Base-by-base conservation (phyloP, 2,888 invertebrate species). In the Drosophila cognata region DNA sequence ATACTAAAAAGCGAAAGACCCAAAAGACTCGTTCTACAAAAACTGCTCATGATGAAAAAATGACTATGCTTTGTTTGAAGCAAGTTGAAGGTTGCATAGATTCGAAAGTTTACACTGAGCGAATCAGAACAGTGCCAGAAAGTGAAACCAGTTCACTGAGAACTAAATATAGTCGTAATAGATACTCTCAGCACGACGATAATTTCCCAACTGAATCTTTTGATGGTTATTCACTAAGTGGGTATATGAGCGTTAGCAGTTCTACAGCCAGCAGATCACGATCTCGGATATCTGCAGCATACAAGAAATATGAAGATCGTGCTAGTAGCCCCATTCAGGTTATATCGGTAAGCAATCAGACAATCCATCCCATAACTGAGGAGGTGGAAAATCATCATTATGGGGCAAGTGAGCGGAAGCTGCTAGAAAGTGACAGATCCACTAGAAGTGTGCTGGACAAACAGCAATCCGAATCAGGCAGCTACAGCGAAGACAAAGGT, bases 271-370 rank as follows among this genome's bases (percentile, higher is more conserved):
- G 28, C 52, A 48, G 51, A 21, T 16, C 18, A 16, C 43, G 57
- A 48, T 48, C 59, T 2, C 36, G 36, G 18, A 43, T 25, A 16
- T 25, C 10, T 18, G 29, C 51, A 10, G 59, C 16, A 21, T 1
- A 41, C 0, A 84, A 72, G 50, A 71, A 48, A 13, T 85, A 59
- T 65, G 59, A 71, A 46, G 84, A 85, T 79, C 82, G 89, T 18
- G 85, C 58, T 25, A 75, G 67, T 52, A 88, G 89, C 56, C 89
- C 89, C 35, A 88, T 88, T 46, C 64, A 70, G 33, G 38, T 84
- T 18, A 53, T 52, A 29, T 63, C 18, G 33, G 13, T 16, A 28
- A 43, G n/a, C 35, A 13, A 11, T 50, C 59, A n/a, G 35, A 33
- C 8, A 35, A 52, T 28, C 16, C 13, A n/a, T n/a, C 16, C 10